Base-by-base conservation (phyloP, 2,113 vertebrate genomes). In the Empidonax alnorum region DNA sequence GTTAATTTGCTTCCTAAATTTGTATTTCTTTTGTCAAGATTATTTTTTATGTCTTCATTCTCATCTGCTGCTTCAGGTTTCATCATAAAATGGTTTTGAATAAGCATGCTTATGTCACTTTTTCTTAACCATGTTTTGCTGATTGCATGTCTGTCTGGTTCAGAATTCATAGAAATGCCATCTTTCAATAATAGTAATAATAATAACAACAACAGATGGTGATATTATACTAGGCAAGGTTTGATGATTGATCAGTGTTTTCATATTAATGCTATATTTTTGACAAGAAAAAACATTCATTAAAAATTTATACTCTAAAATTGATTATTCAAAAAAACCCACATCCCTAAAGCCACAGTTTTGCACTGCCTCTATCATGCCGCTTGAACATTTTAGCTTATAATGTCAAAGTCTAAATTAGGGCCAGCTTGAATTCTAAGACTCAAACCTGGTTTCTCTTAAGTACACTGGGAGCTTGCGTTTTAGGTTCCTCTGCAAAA, bases 401-500 rank as follows among this genome's bases (percentile, higher is more conserved):
- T 14, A 7, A 16, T 63, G 37, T 59, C 46, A 21, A 52, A 55
- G 14, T 81, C 44, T 74, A 81, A 35, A 50, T 61, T 23, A 66
- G 55, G 42, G 23, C 21, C 30, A 69, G 18, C 10, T 37, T 50
- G 30, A 14, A 15, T 31, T n/a, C 21, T 46, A n/a, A 37, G 9
- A 42, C 22, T 78, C 12, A 37, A n/a, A 10, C 5, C 14, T 55
- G 8, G 3, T 75, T 92, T 88, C 31, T 72, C 37, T 86, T 42
- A 46, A 65, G 24, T 65, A 12, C 16, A 14, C 17, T 46, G 41
- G 4, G 4, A 25, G 39, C 58, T 72, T 0, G 0, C 77, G 24
- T 16, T 72, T 76, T 63, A 62, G 18, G 8, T 41, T 73, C 37
- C 49, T 20, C 31, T 84, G 78, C 21, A 77, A 50, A 80, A 84